Evolutionary conservation across 2,113 vertebrate genomes (phyloP), one percentile per base, ranked within the genome.

Genomic region (Megaleporinus macrocephalus): DNA sequence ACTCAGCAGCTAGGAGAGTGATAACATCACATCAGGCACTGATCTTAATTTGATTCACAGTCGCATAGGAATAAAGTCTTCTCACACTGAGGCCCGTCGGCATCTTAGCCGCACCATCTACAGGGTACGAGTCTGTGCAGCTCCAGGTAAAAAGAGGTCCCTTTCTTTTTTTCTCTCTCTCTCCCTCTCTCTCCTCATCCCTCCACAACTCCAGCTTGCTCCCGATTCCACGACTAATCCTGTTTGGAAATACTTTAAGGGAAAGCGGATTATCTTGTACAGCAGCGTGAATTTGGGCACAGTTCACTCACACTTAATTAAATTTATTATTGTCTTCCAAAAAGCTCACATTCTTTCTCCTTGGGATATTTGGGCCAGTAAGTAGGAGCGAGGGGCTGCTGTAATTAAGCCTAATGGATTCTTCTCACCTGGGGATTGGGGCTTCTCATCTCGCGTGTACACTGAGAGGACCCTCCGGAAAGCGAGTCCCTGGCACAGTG

Each of bases 281-380:
- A 87, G 83, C 63, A 79, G 78, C 76, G 80, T 85, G 86, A 88
- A 89, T 89, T 87, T 84, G 83, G 57, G 73, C 63, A 29, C 88
- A 83, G 86, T 81, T 82, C 78, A 83, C 89, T 89, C 84, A 69
- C 84, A 74, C 77, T 88, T 93, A 91, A 93, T 94, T 93, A 89
- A 91, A 92, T 90, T 83, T 79, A 86, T 91, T 84, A 90, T 91
- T 92, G 89, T 94, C 89, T 92, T 85, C 76, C 68, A 77, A 88
- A 91, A 83, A 78, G 78, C 66, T 75, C 36, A 57, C 57, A 51
- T 90, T 83, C 62, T 86, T 74, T 30, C 83, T 70, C 82, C 2
- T 53, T 53, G 83, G 87, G 87, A 86, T 53, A 65, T 87, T 74
- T 62, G 83, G 76, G 73, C 71, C 82, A 77, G 80, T 88, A 83